Conservation (phyloP, 1,140 invertebrate genomes). For the Aricia agestis region DNA sequence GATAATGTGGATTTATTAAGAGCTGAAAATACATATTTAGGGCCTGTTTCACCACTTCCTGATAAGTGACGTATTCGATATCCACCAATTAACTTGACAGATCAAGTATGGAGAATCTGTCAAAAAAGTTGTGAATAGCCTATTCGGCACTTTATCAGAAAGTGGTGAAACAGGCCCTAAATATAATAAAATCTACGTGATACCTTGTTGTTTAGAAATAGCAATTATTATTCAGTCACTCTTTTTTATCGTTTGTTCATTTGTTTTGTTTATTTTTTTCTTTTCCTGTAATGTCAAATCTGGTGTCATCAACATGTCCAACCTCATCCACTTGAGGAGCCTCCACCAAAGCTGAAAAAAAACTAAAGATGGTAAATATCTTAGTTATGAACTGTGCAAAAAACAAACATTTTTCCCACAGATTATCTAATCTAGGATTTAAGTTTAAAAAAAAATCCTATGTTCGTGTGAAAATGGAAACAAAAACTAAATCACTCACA, state of each 20-base stretch:
- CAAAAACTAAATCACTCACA: conserved; percentile 31
- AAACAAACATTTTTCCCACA: neutral
- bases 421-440: neutral
- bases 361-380: neutral
- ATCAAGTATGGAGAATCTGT: no score
- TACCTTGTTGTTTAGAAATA: neutral
- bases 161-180: no score
- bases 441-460: neutral
- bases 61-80: no score
- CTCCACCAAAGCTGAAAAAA: conserved; percentile 18
- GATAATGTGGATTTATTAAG: neutral
- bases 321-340: conserved; percentile 11
- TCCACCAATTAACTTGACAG: no score
- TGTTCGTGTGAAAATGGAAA: neutral
- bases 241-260: neutral
- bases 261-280: neutral
- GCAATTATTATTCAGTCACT: neutral
- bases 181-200: no score
- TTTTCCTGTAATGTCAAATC: neutral
- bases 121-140: no score
- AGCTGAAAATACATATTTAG: no score
- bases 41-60: no score
- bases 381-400: neutral
- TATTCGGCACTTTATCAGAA: no score
- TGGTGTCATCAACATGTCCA: neutral